These are phyloP conservation scores for Cylindroiulus punctatus DNA, from an alignment of 2,888 invertebrate genomes.

Conservation along the genomic window DNA sequence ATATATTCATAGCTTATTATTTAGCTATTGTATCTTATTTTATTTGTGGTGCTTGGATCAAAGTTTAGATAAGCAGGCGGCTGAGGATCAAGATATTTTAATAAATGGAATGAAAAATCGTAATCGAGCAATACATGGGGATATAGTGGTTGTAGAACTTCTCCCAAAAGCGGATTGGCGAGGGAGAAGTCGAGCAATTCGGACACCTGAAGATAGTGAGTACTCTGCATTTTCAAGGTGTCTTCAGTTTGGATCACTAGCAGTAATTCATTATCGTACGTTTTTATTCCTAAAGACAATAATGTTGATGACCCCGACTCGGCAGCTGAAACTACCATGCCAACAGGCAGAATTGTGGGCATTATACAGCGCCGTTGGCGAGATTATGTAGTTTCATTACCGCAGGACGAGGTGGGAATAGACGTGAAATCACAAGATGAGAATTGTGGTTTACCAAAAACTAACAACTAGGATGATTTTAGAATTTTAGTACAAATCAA, in stretches of 20 bases:
- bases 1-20: too few species aligned
- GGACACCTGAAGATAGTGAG: neutral
- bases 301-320: neutral
- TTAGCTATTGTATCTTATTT: too few species aligned
- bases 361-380: conserved; percentile 64
- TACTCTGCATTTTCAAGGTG: too few species aligned
- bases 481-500: conserved; percentile 38
- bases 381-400: conserved; percentile 64
- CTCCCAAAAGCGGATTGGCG: conserved; percentile 63
- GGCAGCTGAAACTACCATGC: conserved; percentile 59
- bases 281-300: neutral
- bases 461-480: neutral
- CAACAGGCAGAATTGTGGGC: conserved; percentile 64
- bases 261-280: too few species aligned
- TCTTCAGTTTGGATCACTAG: too few species aligned
- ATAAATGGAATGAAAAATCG: conserved; percentile 63
- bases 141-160: conserved; percentile 64
- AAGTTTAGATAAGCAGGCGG: conserved; percentile 49
- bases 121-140: conserved; percentile 66
- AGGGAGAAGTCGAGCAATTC: conserved; percentile 58
- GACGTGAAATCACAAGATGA: conserved; percentile 57
- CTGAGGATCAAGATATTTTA: conserved; percentile 63
- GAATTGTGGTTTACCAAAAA: conserved; percentile 56
- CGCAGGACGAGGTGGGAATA: conserved; percentile 59
- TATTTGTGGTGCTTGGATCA: too few species aligned